Conservation (phyloP, 2,113 vertebrate genomes). For the Neopipo cinnamomea region DNA sequence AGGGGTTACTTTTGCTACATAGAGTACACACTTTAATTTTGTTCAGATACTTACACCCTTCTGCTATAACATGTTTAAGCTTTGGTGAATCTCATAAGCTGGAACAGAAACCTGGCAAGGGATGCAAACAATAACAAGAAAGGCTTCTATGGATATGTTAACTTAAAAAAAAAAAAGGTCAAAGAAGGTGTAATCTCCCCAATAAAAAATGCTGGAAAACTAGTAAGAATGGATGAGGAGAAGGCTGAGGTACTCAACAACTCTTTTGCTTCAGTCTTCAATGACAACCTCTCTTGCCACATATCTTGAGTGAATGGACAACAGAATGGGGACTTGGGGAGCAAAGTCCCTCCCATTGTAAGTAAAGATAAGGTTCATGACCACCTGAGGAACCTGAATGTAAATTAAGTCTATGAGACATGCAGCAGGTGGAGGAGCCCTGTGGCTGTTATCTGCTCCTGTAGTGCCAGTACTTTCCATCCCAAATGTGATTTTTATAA, state of each 20-base stretch:
- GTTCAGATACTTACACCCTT: neutral
- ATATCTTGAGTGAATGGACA: neutral
- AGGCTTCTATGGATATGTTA: neutral
- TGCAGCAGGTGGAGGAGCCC: rapidly evolving
- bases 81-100: neutral
- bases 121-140: neutral
- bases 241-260: neutral
- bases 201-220: neutral
- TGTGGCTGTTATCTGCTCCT: neutral
- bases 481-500: neutral
- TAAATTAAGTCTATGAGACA: neutral
- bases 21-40: neutral
- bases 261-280: neutral
- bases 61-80: neutral
- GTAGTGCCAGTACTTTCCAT: neutral
- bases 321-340: too few species aligned
- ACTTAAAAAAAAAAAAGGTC: neutral
- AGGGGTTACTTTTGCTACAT: neutral
- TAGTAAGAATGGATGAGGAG: neutral
- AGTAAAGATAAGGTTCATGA: neutral
- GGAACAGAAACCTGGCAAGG: neutral
- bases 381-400: neutral
- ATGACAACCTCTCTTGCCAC: neutral
- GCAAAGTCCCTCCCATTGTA: neutral
- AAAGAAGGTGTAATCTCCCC: neutral